These are phyloP conservation scores for Crocallis elinguaria DNA, from an alignment of 2,888 invertebrate genomes.

Conservation along the genomic window DNA sequence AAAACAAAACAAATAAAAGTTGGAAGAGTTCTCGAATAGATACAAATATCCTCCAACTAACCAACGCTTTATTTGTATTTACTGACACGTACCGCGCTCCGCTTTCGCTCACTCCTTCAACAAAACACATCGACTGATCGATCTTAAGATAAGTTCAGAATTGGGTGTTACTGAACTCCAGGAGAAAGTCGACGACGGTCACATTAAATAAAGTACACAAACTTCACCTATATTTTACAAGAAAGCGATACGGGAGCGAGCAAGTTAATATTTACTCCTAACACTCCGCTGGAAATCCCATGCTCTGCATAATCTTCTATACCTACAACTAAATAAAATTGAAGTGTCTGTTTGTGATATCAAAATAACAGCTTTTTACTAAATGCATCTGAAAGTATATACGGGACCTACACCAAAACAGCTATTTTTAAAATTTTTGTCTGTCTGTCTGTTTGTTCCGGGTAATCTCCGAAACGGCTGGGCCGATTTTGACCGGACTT, in stretches of 20 bases:
- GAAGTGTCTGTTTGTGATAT: too few relatives aligned
- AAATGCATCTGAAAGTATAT: too few relatives aligned
- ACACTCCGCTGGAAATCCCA: conserved; percentile 37
- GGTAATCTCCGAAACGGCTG: too few relatives aligned
- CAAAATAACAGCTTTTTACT: too few relatives aligned
- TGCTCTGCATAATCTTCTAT: conserved; percentile 25
- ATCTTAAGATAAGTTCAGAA: conserved; percentile 58
- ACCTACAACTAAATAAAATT: too few relatives aligned
- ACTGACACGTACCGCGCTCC: conserved; percentile 21
- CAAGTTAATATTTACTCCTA: conserved; percentile 61
- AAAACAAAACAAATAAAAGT: conserved; percentile 16
- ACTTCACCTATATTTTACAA: conserved; percentile 70
- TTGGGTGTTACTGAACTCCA: conserved; percentile 52
- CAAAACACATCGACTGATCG: conserved; percentile 46
- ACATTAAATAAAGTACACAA: conserved; percentile 67
- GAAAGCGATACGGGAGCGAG: conserved; percentile 55
- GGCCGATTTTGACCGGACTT: too few relatives aligned
- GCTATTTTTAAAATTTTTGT: too few relatives aligned
- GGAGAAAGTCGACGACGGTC: conserved; percentile 56
- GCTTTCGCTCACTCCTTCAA: conserved; percentile 15
- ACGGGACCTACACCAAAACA: too few relatives aligned
- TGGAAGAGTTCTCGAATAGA: conserved; percentile 14
- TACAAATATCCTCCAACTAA: conserved; percentile 21
- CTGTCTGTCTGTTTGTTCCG: too few relatives aligned
- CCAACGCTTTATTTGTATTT: conserved; percentile 28